phyloP scores from a whole-genome alignment of 2,113 vertebrate genomes.

The Myotis davidii region DNA sequence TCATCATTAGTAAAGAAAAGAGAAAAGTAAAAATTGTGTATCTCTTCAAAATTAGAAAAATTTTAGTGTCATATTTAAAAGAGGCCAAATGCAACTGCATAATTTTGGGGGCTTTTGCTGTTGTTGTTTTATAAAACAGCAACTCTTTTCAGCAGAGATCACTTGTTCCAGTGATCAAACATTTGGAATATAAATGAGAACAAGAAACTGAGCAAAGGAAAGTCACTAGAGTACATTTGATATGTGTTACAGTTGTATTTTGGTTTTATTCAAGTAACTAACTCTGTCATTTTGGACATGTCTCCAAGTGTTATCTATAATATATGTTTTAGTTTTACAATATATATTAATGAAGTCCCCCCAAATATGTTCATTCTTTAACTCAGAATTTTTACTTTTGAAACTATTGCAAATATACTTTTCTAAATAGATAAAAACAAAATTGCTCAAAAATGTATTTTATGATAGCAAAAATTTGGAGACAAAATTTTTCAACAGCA shows the following conservation, averaged over 20 bases:
- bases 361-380: background rate
- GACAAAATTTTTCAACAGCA: background rate
- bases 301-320: background rate
- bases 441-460: background rate
- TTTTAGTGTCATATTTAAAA: conserved; percentile 2
- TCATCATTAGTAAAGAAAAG: background rate
- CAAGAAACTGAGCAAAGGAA: background rate
- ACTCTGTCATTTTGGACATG: background rate
- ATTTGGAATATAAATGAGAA: background rate
- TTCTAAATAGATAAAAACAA: background rate
- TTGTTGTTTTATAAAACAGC: background rate
- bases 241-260: background rate
- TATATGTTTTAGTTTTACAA: background rate
- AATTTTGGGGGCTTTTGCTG: background rate
- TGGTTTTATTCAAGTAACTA: background rate
- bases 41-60: background rate
- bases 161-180: background rate
- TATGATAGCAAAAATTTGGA: background rate
- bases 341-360: background rate
- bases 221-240: background rate
- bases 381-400: background rate
- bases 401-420: background rate
- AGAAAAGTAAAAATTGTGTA: background rate
- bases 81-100: background rate
- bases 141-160: background rate